These are phyloP conservation scores for Lethrus apterus DNA, from an alignment of 1,140 invertebrate genomes.

Conservation along the genomic window DNA sequence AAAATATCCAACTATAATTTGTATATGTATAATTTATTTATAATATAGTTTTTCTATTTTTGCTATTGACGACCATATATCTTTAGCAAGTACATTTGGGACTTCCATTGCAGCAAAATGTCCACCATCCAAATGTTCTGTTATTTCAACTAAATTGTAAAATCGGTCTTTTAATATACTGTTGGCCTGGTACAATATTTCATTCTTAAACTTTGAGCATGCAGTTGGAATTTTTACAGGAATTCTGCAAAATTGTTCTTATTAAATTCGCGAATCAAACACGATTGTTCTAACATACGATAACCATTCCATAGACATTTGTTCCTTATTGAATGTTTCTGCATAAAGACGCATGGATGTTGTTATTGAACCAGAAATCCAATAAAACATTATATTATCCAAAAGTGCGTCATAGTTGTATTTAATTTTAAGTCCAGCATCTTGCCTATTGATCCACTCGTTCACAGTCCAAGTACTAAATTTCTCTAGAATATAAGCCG, in stretches of 20 bases:
- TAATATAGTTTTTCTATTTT: slow-evolving; percentile 10
- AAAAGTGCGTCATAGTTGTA: slow-evolving; percentile 67
- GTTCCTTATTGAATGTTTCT: slow-evolving; percentile 48
- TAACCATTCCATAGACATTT: slow-evolving; percentile 23
- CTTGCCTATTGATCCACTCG: slow-evolving; percentile 46
- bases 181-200: not conserved
- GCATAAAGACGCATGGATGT: slow-evolving; percentile 71
- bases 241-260: too few species aligned
- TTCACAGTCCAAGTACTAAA: slow-evolving; percentile 71
- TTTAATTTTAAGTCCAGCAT: slow-evolving; percentile 64
- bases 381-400: slow-evolving; percentile 89
- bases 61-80: not conserved
- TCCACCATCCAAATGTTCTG: not conserved
- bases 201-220: not conserved
- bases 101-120: slow-evolving; percentile 12
- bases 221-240: not conserved
- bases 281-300: too few species aligned
- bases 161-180: slow-evolving; percentile 1
- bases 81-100: slow-evolving; percentile 1
- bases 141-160: not conserved
- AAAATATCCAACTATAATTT: not conserved
- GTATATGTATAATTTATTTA: too few species aligned
- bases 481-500: slow-evolving; percentile 84
- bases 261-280: too few species aligned
- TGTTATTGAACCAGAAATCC: slow-evolving; percentile 67